Base-by-base conservation (phyloP, 2,797 vertebrate species). In the Oreortyx pictus region DNA sequence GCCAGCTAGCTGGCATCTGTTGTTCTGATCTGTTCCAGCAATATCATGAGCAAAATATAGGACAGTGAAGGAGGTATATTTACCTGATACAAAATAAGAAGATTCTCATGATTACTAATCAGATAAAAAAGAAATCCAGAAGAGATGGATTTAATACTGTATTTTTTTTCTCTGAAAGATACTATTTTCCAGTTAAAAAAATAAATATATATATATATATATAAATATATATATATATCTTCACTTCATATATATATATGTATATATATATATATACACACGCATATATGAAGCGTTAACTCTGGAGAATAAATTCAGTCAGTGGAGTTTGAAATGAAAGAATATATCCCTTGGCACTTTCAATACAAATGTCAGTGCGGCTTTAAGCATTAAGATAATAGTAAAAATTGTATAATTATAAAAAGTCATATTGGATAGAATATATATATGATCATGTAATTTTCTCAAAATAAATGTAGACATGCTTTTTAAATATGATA, bases 321-420 rank as follows among this genome's bases (percentile, higher is more conserved):
- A 82, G 59, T 50, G 35, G 92, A 80, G 46, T 92, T 50, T 90
- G 61, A 95, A 96, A 88, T 64, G 4, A 49, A 84, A 91, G 29
- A 52, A 81, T 62, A 93, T 71, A 89, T 78, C 90, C 68, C 82
- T 56, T 12, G 19, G 29, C 4, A 1, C 15, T 92, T 94, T 79
- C 80, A 88, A 44, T 5, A 19, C 59, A 92, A 86, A 85, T 64
- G 18, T 94, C 65, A 27, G 3, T 76, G 23, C 75, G 6, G 25
- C 23, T 22, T 56, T 78, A 75, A 67, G 17, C 54, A 8, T 74
- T 49, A 19, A 83, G 46, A 65, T 49, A 8, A 11, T 72, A 81
- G 61, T 73, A 91, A 37, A 24, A 75, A 78, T 79, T 95, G 64
- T 59, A 18, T 76, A 85, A 77, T 60, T 76, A 73, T 7, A 8